phyloP scores from a whole-genome alignment of 2,797 vertebrate species.

The Prionace glauca region DNA sequence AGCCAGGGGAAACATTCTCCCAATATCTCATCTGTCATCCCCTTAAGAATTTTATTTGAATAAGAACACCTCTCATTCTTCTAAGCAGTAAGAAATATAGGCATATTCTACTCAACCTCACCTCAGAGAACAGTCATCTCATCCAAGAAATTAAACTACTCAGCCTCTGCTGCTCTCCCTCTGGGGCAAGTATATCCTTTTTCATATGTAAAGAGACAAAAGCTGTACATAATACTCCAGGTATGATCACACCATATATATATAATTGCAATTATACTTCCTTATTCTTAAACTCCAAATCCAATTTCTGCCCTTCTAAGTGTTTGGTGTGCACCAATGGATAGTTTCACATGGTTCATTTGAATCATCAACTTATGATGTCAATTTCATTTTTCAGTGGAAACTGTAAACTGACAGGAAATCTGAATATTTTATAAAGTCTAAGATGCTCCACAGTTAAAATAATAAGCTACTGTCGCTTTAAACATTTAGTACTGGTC shows the following conservation, averaged over 20 bases:
- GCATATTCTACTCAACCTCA: neutral
- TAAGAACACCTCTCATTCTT: neutral
- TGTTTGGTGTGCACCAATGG: neutral
- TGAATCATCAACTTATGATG: neutral
- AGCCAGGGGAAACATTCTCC: neutral
- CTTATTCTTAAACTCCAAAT: neutral
- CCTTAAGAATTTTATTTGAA: neutral
- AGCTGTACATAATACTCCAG: neutral
- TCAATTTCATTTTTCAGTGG: neutral
- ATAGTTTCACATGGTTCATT: neutral
- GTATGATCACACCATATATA: neutral
- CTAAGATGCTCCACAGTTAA: neutral
- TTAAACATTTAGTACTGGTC: slow-evolving; percentile 45
- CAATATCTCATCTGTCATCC: neutral
- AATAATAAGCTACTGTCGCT: neutral
- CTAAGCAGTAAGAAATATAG: neutral
- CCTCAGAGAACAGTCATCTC: neutral
- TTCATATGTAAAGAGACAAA: neutral
- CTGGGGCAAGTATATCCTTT: neutral
- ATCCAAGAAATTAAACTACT: neutral
- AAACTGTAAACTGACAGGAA: neutral
- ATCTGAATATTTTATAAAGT: neutral
- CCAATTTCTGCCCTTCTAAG: neutral
- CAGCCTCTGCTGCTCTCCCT: neutral
- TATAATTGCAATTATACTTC: neutral